phyloP scores from a whole-genome alignment of 2,888 invertebrate species.

The Pristionchus exspectatus region DNA sequence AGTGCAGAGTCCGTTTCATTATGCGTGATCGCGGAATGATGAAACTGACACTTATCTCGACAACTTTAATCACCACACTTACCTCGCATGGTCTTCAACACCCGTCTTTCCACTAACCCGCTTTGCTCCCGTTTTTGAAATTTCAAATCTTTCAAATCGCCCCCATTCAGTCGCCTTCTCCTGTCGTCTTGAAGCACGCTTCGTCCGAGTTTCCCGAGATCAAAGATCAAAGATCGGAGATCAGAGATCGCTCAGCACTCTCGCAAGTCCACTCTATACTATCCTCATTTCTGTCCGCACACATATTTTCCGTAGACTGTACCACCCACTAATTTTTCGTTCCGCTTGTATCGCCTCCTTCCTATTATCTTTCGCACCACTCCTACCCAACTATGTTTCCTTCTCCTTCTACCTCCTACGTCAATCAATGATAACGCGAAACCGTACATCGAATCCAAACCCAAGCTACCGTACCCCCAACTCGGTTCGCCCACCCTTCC shows the following conservation, averaged over 20 bases:
- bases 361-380: constrained; percentile 37
- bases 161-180: constrained; percentile 49
- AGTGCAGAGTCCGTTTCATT: neutral
- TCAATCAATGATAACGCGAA: constrained; percentile 26
- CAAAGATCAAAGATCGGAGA: constrained; percentile 42
- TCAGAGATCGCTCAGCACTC: constrained; percentile 13
- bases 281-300: neutral
- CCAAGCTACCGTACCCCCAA: neutral
- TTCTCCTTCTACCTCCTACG: neutral
- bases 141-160: neutral
- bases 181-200: constrained; percentile 19
- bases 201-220: neutral
- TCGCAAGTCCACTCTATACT: constrained; percentile 7
- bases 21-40: neutral
- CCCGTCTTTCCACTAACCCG: constrained; percentile 22
- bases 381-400: neutral
- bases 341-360: neutral
- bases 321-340: neutral
- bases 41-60: neutral
- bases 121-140: neutral
- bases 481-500: neutral
- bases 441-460: neutral
- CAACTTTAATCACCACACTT: neutral
- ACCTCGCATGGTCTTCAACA: neutral
- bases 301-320: neutral